Evolutionary conservation across 2,797 vertebrate genomes (phyloP), one percentile per base, ranked within the genome.

Genomic region (Xenops minutus): DNA sequence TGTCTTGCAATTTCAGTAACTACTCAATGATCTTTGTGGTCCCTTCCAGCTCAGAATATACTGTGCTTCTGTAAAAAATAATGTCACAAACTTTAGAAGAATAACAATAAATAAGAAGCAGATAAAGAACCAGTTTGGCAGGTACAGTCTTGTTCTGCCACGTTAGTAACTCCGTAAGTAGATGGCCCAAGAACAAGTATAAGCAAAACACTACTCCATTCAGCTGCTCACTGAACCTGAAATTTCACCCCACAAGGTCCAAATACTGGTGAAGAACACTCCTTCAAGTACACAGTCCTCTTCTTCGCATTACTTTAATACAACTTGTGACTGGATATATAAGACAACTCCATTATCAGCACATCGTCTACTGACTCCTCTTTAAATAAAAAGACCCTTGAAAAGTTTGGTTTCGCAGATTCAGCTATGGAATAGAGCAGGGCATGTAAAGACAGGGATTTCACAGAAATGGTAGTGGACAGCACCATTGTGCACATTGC

Each of bases 401-500:
- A 49, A 83, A 58, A 52, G 29, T 48, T 9, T 15, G 6, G 10
- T 29, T 81, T 75, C 6, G 14, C 29, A 58, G 8, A 30, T 64
- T 41, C 32, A 61, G 11, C 26, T 32, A 18, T 14, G 23, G 34
- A 63, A 55, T 8, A 55, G 13, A 55, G 43, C 12, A 61, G 5
- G 18, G 36, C 9, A 12, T 55, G 16, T 8, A 30, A 23, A 67
- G 11, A 21, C 5, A 9, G 9, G 2, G 30, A 75, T 27, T 73
- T 73, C 46, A 43, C 26, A 52, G 34, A 32, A 84, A 56, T 1
- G 2, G 13, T 8, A 29, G 48, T 0, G 19, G 26, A 46, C 5
- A 11, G 14, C 6, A 67, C 36, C 0, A 78, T 1, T 3, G 29
- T 8, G 15, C 15, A 10, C 23, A 36, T 3, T 10, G 20, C 29